Percentiles rank a stretch among this genome's conserved stretches.
These are phyloP conservation scores for Frieseomelitta varia DNA, from an alignment of 1,140 invertebrate genomes.

Conservation along the genomic window DNA sequence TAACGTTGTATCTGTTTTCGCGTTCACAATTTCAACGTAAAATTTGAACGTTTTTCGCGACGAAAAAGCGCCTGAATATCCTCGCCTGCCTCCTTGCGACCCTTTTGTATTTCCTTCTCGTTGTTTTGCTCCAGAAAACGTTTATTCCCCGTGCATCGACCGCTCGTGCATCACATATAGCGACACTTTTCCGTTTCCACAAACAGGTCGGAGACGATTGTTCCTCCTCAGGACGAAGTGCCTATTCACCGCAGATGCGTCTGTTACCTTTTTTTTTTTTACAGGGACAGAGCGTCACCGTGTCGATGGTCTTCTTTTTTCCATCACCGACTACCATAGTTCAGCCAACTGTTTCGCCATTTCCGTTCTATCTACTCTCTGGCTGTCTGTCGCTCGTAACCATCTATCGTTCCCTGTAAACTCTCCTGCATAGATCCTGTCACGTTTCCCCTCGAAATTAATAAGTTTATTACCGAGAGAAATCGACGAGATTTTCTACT, in stretches of 20 bases:
- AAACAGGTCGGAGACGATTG: slow-evolving; percentile 40
- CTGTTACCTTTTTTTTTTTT: slow-evolving; percentile 58
- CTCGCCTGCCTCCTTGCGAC: background rate
- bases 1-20: background rate
- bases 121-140: background rate
- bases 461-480: background rate
- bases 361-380: background rate
- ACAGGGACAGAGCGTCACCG: slow-evolving; percentile 21
- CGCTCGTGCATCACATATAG: slow-evolving; percentile 34
- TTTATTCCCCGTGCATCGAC: slow-evolving; percentile 11
- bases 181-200: slow-evolving; percentile 26
- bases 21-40: background rate
- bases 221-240: slow-evolving; percentile 71
- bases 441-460: background rate
- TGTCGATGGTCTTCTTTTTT: slow-evolving; percentile 8
- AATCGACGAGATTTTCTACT: background rate
- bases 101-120: background rate
- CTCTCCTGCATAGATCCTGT: too few relatives aligned
- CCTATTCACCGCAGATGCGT: slow-evolving; percentile 61
- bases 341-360: slow-evolving; percentile 2
- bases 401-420: too few relatives aligned
- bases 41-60: background rate
- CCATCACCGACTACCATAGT: background rate
- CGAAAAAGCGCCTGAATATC: background rate
- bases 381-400: background rate